Conservation (phyloP, 2,113 vertebrate genomes). For the Sebastes schlegelii region DNA sequence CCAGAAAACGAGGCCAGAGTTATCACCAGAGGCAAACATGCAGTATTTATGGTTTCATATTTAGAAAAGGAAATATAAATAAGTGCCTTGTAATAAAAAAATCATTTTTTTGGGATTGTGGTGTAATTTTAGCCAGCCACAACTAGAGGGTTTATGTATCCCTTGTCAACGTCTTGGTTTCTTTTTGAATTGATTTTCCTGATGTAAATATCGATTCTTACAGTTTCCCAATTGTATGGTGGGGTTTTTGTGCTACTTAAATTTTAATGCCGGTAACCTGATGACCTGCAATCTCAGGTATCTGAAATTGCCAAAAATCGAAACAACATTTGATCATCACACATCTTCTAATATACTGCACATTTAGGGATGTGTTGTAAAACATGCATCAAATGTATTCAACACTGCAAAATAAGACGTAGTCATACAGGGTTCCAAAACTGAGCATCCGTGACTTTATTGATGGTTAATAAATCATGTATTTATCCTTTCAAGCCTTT, state of each 20-base stretch:
- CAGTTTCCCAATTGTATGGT: slow-evolving; percentile 18
- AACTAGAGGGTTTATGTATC: slow-evolving; percentile 29
- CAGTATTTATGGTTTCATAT: not conserved
- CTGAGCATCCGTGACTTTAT: not conserved
- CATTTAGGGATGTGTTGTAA: not conserved
- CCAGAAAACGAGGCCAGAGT: not conserved
- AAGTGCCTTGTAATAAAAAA: not conserved
- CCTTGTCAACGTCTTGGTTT: slow-evolving; percentile 29
- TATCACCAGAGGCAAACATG: slow-evolving; percentile 15
- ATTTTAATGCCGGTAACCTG: slow-evolving; percentile 50
- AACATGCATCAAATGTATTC: slow-evolving; percentile 27
- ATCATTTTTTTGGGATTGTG: not conserved
- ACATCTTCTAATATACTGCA: not conserved
- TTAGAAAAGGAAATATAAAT: slow-evolving; percentile 20
- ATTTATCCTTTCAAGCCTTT: not conserved
- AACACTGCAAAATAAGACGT: not conserved
- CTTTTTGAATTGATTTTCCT: slow-evolving; percentile 41
- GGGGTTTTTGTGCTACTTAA: slow-evolving; percentile 41
- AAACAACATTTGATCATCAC: slow-evolving; percentile 42
- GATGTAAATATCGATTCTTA: slow-evolving; percentile 54
- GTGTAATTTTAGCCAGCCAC: slow-evolving; percentile 28
- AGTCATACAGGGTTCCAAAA: not conserved
- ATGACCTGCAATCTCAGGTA: slow-evolving; percentile 34
- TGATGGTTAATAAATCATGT: not conserved
- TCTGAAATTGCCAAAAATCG: slow-evolving; percentile 46